Conservation (phyloP, 2,113 vertebrate species). For the Mustela nigripes region DNA sequence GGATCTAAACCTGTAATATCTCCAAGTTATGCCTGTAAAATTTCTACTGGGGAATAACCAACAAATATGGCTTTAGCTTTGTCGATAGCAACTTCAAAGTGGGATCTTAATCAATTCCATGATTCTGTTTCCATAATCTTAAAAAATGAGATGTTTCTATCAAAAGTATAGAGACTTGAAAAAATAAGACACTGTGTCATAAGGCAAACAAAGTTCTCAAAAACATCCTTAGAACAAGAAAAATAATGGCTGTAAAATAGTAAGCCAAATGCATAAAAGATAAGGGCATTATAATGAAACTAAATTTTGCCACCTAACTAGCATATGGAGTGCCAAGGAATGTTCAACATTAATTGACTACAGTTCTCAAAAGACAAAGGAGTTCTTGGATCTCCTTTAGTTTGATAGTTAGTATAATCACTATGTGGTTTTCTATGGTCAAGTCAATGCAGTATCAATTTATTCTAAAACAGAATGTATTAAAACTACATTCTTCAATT, state of each 20-base stretch:
- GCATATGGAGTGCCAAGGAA: background rate
- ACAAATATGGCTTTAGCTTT: background rate
- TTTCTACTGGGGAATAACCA: background rate
- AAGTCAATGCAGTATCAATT: background rate
- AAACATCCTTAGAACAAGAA: background rate
- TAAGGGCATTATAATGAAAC: background rate
- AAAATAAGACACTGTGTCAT: background rate
- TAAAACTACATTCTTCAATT: background rate
- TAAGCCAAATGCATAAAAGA: background rate
- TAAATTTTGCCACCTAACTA: background rate
- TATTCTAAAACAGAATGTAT: background rate
- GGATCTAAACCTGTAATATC: background rate
- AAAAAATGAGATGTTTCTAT: background rate
- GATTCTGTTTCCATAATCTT: background rate
- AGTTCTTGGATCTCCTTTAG: background rate
- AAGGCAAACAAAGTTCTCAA: background rate
- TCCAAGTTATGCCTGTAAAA: background rate
- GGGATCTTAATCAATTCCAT: background rate
- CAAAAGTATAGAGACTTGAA: background rate
- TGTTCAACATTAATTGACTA: background rate
- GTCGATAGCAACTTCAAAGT: background rate
- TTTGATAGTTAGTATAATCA: background rate
- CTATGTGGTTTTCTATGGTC: background rate
- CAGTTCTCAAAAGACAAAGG: slow-evolving; percentile 21
- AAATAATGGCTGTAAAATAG: background rate